Percentiles rank a stretch among this genome's conserved stretches.
Conservation (phyloP, 2,888 invertebrate genomes). For the Subacronicta megacephala region DNA sequence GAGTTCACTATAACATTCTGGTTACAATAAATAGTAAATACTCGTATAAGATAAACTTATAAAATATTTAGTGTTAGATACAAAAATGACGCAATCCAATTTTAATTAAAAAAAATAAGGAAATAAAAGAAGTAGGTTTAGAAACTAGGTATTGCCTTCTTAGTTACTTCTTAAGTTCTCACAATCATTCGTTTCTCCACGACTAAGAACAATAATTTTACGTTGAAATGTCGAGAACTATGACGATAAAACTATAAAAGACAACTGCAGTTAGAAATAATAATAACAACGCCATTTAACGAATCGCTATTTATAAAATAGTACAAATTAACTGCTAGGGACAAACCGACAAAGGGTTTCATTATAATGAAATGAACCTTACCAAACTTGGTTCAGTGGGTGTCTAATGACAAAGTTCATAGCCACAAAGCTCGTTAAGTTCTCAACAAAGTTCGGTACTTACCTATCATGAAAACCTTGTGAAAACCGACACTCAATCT, state of each 20-base stretch:
- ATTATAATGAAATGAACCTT: slow-evolving; percentile 73
- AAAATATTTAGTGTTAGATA: no score
- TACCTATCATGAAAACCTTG: slow-evolving; percentile 56
- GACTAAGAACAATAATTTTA: slow-evolving; percentile 9
- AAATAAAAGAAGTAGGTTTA: no score
- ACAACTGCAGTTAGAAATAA: slow-evolving; percentile 7
- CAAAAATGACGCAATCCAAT: no score
- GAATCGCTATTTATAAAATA: not conserved
- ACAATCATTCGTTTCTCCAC: slow-evolving; percentile 1
- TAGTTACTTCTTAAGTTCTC: not conserved
- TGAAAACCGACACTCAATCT: slow-evolving; percentile 35
- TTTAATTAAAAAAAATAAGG: no score
- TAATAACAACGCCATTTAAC: slow-evolving; percentile 14
- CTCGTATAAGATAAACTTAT: no score
- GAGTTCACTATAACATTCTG: no score
- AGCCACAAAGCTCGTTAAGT: slow-evolving; percentile 46
- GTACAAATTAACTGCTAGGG: slow-evolving; percentile 10
- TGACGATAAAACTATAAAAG: slow-evolving; percentile 4
- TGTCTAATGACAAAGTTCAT: slow-evolving; percentile 71
- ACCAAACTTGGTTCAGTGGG: slow-evolving; percentile 60
- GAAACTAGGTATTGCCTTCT: no score
- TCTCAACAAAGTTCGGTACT: slow-evolving; percentile 53
- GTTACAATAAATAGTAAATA: no score
- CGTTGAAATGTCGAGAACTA: slow-evolving; percentile 23
- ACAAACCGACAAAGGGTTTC: slow-evolving; percentile 62